Base-by-base conservation (phyloP, 2,797 vertebrate species). In the Decapterus maruadsi region DNA sequence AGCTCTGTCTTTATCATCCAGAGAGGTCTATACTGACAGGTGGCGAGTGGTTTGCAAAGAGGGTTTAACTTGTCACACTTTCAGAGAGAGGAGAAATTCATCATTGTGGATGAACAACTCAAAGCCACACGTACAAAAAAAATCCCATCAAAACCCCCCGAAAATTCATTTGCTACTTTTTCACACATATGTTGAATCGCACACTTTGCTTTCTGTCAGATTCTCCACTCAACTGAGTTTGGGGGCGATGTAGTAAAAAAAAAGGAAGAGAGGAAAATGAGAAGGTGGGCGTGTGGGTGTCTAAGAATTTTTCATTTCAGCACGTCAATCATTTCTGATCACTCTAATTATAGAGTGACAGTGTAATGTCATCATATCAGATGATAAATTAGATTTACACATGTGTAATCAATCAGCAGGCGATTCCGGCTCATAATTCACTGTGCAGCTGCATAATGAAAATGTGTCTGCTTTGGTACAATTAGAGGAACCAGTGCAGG, bases 21-120 rank as follows among this genome's bases (percentile, higher is more conserved):
- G 56, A 62, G 75, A 59, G 73, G 14, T 66, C 78, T 60, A 26
- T 26, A 60, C 66, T 40, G 71, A 78, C 80, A 85, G 80, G 74
- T 68, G 79, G 73, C 7, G 50, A 66, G 59, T 8, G 6, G 50
- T 72, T 69, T 74, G 40, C 26, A 66, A 57, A 45, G 45, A 50
- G 19, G 68, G 26, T 70, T 82, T 43, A 64, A 73, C 64, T 64
- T 56, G 31, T 56, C 56, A 58, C 48, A 40, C 57, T 45, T 71
- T 66, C 11, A 60, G 46, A 16, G 42, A 43, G 13, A 19, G 29
- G 29, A 51, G 40, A 68, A 26, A 40, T 53, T 22, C 16, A 51
- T 43, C 42, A 57, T 6, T 55, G 20, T 17, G 60, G 22, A 65
- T 11, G 22, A 13, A 54, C 61, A 61, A 20, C 38, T 55, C 29